Evolutionary conservation across 2,113 vertebrate genomes (phyloP).

Genomic region (Macrotus californicus): DNA sequence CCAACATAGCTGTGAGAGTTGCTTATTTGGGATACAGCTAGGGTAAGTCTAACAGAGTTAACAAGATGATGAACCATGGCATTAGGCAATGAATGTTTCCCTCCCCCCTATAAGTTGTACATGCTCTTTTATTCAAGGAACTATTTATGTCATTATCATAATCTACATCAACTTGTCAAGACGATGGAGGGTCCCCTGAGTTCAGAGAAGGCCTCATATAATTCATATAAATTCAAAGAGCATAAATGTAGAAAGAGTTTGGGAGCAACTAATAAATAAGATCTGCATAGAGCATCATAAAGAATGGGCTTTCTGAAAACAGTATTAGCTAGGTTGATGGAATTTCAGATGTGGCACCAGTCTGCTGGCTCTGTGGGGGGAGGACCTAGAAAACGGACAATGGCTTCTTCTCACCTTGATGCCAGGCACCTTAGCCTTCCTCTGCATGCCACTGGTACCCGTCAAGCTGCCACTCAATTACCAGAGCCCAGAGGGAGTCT

Average conservation of each 20-base stretch:
- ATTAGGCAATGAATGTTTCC: neutral
- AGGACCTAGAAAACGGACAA: no score
- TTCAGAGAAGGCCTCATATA: constrained; percentile 30
- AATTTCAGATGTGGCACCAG: no score
- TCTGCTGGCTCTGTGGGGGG: no score
- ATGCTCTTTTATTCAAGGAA: constrained; percentile 40
- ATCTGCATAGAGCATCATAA: neutral
- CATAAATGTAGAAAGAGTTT: neutral
- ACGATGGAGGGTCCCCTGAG: constrained; percentile 26
- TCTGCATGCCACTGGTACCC: no score
- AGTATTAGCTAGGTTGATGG: no score
- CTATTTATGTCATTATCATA: constrained; percentile 47
- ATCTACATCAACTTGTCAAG: constrained; percentile 60
- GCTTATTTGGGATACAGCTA: constrained; percentile 35
- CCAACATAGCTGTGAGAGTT: constrained; percentile 26
- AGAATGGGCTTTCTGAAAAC: no score
- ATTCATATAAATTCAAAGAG: constrained; percentile 22
- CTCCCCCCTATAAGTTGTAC: neutral
- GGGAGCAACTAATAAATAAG: neutral
- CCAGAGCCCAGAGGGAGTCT: no score
- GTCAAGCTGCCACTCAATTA: no score
- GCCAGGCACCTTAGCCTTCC: no score
- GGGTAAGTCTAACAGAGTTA: constrained; percentile 33
- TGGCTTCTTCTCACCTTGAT: no score
- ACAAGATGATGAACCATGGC: constrained; percentile 26